These are phyloP conservation scores for Romanogobio albipinnatus DNA, from an alignment of 2,113 vertebrate species.

Conservation along the genomic window DNA sequence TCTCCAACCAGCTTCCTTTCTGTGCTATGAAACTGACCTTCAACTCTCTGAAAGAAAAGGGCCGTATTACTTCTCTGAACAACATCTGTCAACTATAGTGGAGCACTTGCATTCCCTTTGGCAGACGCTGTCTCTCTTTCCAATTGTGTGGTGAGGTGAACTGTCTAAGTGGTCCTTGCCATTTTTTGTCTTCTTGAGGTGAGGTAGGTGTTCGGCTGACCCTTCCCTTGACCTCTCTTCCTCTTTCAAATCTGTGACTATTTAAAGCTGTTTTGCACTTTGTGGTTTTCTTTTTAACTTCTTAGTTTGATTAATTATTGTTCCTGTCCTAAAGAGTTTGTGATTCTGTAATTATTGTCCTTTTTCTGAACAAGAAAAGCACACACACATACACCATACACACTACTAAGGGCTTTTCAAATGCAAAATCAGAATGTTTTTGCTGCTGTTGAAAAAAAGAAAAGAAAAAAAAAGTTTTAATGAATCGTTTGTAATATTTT, in stretches of 20 bases:
- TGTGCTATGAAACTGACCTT: constrained; percentile 19
- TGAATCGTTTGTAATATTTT: constrained; percentile 79
- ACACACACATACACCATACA: constrained; percentile 63
- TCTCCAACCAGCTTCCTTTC: constrained; percentile 22
- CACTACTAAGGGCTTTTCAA: constrained; percentile 77
- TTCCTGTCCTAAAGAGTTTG: constrained; percentile 17
- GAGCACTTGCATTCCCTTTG: not conserved
- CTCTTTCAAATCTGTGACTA: constrained; percentile 61
- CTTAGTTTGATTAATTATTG: constrained; percentile 17
- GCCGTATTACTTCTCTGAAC: constrained; percentile 33
- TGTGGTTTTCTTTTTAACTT: constrained; percentile 59
- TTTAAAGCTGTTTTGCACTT: constrained; percentile 71
- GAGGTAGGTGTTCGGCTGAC: not conserved
- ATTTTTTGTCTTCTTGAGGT: constrained; percentile 8
- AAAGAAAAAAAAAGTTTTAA: constrained; percentile 65
- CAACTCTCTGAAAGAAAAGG: not conserved
- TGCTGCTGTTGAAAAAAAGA: constrained; percentile 73
- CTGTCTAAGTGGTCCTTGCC: constrained; percentile 11
- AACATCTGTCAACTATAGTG: constrained; percentile 31
- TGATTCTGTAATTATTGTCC: constrained; percentile 63
- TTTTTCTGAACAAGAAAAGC: constrained; percentile 62
- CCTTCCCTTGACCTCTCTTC: constrained; percentile 45
- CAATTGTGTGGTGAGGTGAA: not conserved
- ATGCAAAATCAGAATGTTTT: constrained; percentile 79
- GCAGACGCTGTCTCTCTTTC: not conserved